Evolutionary conservation across 2,888 invertebrate genomes (phyloP).

Genomic region (Caradrina clavipalpis): DNA sequence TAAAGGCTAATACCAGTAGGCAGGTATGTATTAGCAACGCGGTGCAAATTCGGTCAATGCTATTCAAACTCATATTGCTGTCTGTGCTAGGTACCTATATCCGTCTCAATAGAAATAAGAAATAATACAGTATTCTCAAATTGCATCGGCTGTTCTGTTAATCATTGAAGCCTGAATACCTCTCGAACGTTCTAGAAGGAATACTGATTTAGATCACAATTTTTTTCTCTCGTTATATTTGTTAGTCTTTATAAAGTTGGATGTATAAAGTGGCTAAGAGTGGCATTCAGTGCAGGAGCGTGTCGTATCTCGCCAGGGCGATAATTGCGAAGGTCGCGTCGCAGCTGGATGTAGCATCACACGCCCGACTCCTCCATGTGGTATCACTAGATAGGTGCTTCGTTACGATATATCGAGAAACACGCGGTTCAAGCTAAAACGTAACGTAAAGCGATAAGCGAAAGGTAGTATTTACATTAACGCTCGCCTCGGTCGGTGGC

Average conservation of each 20-base stretch:
- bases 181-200: conserved; percentile 21
- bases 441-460: conserved; percentile 65
- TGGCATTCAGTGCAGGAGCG: conserved; percentile 54
- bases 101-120: conserved; percentile 33
- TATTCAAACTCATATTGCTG: conserved; percentile 59
- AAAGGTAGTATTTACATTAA: conserved; percentile 80
- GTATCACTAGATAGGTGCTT: conserved; percentile 86
- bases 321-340: conserved; percentile 88
- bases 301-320: conserved; percentile 78
- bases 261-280: conserved; percentile 8
- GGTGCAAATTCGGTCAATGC: conserved; percentile 66
- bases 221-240: conserved; percentile 16
- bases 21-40: conserved; percentile 51
- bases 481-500: conserved; percentile 87
- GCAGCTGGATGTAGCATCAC: conserved; percentile 88
- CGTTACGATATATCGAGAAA: conserved; percentile 84
- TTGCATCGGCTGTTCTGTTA: background rate
- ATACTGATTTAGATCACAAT: conserved; percentile 4
- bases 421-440: conserved; percentile 67
- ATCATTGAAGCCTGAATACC: background rate
- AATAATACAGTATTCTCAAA: conserved; percentile 22
- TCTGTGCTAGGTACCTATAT: conserved; percentile 40
- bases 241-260: conserved; percentile 14
- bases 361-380: conserved; percentile 84
- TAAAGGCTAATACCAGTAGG: conserved; percentile 52